Conservation (phyloP, 2,888 invertebrate species). For the Aproaerema taeniolella region DNA sequence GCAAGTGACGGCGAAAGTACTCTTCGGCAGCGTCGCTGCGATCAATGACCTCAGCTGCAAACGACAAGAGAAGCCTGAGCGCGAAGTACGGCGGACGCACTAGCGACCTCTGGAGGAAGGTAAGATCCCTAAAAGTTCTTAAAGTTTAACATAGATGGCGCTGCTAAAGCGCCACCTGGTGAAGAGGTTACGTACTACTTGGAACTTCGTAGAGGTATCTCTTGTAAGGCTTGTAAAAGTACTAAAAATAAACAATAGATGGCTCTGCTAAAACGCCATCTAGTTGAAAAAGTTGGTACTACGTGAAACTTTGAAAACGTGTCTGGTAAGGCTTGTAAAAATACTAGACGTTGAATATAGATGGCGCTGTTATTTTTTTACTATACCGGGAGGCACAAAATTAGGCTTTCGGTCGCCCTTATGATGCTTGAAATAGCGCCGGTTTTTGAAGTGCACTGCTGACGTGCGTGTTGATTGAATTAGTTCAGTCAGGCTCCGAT, state of each 20-base stretch:
- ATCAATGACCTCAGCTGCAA: slow-evolving; percentile 81
- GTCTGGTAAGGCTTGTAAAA: no score
- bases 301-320: no score
- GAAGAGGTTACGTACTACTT: neutral
- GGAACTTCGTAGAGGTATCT: neutral
- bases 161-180: neutral
- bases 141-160: no score
- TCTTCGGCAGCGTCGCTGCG: slow-evolving; percentile 84
- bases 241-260: slow-evolving; percentile 18
- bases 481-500: no score
- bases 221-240: neutral
- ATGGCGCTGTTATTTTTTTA: no score
- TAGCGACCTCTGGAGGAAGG: slow-evolving; percentile 53
- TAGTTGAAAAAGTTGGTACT: no score
- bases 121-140: slow-evolving; percentile 8
- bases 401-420: no score
- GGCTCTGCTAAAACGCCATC: slow-evolving; percentile 21
- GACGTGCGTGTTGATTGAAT: no score
- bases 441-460: no score
- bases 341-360: no score
- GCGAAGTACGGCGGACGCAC: slow-evolving; percentile 78
- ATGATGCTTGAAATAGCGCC: no score
- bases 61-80: slow-evolving; percentile 82
- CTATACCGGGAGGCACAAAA: no score
- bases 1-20: slow-evolving; percentile 85